phyloP scores from a whole-genome alignment of 2,888 invertebrate species.

The Napeogenes inachia region DNA sequence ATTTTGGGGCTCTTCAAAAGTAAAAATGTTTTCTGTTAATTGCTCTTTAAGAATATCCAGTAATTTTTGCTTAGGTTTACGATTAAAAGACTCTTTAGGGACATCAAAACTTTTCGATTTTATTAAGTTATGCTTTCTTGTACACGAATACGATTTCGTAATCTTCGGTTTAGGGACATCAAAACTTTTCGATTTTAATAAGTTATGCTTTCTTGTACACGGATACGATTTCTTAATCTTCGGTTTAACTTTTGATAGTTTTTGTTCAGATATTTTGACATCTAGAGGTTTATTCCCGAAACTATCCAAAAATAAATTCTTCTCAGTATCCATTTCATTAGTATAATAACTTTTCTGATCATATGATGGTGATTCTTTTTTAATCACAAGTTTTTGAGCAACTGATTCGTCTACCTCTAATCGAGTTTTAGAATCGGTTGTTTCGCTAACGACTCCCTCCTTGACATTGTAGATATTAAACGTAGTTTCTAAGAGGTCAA shows the following conservation, averaged over 20 bases:
- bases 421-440: constrained; percentile 33
- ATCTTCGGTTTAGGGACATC: constrained; percentile 13
- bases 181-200: constrained; percentile 27
- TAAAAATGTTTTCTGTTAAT: constrained; percentile 35
- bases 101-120: not conserved
- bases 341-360: not conserved
- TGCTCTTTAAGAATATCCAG: constrained; percentile 49
- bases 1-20: constrained; percentile 46
- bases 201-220: constrained; percentile 19
- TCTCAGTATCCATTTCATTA: constrained; percentile 5
- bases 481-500: constrained; percentile 53
- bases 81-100: constrained; percentile 23
- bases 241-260: constrained; percentile 1
- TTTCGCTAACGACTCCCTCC: constrained; percentile 20
- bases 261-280: constrained; percentile 9
- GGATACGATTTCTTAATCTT: constrained; percentile 30
- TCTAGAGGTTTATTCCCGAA: constrained; percentile 8
- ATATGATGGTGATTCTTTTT: constrained; percentile 7
- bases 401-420: constrained; percentile 48
- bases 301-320: constrained; percentile 13
- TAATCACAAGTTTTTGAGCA: constrained; percentile 38
- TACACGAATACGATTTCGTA: no score
- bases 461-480: constrained; percentile 46
- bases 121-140: no score
- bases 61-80: constrained; percentile 41